Conservation (phyloP, 1,140 invertebrate species). For the Drosophila athabasca region DNA sequence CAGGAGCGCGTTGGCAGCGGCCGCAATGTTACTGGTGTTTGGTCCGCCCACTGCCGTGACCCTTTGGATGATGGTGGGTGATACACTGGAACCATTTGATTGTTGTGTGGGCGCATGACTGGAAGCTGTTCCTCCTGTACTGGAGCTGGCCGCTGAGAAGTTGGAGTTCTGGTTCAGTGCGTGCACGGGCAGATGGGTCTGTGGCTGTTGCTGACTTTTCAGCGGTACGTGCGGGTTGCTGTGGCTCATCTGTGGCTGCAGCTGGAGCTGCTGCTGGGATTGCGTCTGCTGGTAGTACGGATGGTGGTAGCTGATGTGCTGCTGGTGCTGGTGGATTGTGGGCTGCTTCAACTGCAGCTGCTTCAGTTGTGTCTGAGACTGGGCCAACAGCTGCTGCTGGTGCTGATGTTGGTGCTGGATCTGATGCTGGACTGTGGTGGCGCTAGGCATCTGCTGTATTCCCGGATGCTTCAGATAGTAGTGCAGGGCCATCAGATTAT, state of each 20-base stretch:
- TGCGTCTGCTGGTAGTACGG: slow-evolving; percentile 76
- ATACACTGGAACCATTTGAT: slow-evolving; percentile 77
- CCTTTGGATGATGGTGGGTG: slow-evolving; percentile 62
- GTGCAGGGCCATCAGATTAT: slow-evolving; percentile 78
- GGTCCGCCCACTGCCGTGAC: slow-evolving; percentile 25
- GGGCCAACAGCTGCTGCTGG: slow-evolving; percentile 62
- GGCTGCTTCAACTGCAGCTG: slow-evolving; percentile 78
- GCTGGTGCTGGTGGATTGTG: slow-evolving; percentile 79
- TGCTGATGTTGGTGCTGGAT: slow-evolving; percentile 59
- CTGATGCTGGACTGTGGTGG: slow-evolving; percentile 36
- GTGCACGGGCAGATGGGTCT: slow-evolving; percentile 69
- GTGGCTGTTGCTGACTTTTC: slow-evolving; percentile 34
- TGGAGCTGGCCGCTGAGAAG: slow-evolving; percentile 79
- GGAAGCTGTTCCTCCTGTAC: slow-evolving; percentile 78
- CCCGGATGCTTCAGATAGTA: slow-evolving; percentile 81
- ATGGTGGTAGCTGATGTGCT: slow-evolving; percentile 74
- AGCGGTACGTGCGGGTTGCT: slow-evolving; percentile 37
- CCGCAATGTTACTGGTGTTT: slow-evolving; percentile 66
- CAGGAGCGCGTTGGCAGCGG: slow-evolving; percentile 67
- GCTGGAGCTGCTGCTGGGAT: slow-evolving; percentile 48
- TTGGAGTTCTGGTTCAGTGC: slow-evolving; percentile 80
- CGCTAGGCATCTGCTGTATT: slow-evolving; percentile 39
- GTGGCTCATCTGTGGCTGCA: slow-evolving; percentile 42
- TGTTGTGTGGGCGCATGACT: slow-evolving; percentile 81
- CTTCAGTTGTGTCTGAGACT: slow-evolving; percentile 75